Base-by-base conservation (phyloP, 2,797 vertebrate genomes). In the Cephalopachus bancanus region DNA sequence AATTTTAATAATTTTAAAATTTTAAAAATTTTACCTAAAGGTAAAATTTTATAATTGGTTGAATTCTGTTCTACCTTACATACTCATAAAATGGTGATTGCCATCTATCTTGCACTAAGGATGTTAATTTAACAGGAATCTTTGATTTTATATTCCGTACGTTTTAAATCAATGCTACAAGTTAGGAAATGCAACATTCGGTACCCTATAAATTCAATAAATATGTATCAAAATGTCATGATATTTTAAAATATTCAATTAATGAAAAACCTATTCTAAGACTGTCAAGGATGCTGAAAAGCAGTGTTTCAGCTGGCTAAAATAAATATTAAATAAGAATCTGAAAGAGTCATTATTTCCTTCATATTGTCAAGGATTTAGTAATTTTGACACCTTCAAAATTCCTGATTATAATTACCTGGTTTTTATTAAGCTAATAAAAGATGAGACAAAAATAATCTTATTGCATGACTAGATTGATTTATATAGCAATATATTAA, bases 331-430 rank as follows among this genome's bases (percentile, higher is more conserved):
- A 49, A 76, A 93, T 5, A 37, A 78, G 51, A 74, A 37, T 62
- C 14, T 55, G 57, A 83, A 79, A 44, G 53, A 53, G 44, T 44
- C 44, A 44, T 44, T 44, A 44, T 44, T 44, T 44, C 44, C 44
- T 44, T 44, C 44, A 44, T 44, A 44, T 44, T 44, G 44, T 44
- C 44, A 44, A 44, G 44, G 44, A 44, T 44, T 44, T 44, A 44
- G 44, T 44, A 44, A 9, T 69, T 81, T 60, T 72, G 72, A 51
- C 59, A 83, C 49, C 5, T 67, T 44, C 55, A 19, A 49, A n/a
- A 72, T 93, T 95, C 67, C 65, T 67, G 69, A 69, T 91, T 74
- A 89, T 85, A 97, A 86, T 67, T 83, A 67, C 74, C 67, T 65
- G 71, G 4, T 33, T 89, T 74, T 55, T 96, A 72, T 49, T 92